Evolutionary conservation across 2,888 invertebrate species (phyloP), one percentile per base, ranked within the genome.

Genomic region (Brachypalpus laphriformis): DNA sequence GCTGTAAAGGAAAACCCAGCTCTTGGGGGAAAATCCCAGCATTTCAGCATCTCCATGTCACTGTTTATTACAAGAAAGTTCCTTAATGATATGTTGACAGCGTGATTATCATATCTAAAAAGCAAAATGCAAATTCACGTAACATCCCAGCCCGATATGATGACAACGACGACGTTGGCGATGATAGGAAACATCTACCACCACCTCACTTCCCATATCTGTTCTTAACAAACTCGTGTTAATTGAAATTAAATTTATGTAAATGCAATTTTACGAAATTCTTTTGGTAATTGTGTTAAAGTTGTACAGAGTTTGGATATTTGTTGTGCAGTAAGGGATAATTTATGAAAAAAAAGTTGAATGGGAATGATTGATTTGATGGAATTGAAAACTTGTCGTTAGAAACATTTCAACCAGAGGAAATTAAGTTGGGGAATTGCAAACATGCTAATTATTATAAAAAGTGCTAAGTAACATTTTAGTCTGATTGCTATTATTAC

Each of bases 211-310:
- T 14, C 7, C 7, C n/a, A 11, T 28, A 40, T 40, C 7, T 31
- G 16, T 34, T 66, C 59, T 61, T 72, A 42, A 47, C 47, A 74
- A 82, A 77, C 51, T 56, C 54, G 63, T 68, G 54, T 68, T 78
- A 83, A 83, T 78, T 83, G 83, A 83, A 83, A 83, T 70, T 78
- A 76, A 74, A 78, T 78, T 78, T 83, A 83, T 83, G 78, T 56
- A 83, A 78, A 82, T 77, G 47, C 45, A 28, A 78, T 70, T 78
- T 82, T 57, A 57, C 25, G 37, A 63, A 74, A 74, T 78, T 74
- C 57, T 16, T 63, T 66, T 61, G 37, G 72, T 66, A 77, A 77
- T 82, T 78, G 34, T 77, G 47, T 42, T 72, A 31, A 66, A 72
- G 59, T 56, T 71, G 28, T 51, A 20, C 25, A 28, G 45, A 59